Base-by-base conservation (phyloP, 1,140 invertebrate genomes). In the Neodiprion fabricii region DNA sequence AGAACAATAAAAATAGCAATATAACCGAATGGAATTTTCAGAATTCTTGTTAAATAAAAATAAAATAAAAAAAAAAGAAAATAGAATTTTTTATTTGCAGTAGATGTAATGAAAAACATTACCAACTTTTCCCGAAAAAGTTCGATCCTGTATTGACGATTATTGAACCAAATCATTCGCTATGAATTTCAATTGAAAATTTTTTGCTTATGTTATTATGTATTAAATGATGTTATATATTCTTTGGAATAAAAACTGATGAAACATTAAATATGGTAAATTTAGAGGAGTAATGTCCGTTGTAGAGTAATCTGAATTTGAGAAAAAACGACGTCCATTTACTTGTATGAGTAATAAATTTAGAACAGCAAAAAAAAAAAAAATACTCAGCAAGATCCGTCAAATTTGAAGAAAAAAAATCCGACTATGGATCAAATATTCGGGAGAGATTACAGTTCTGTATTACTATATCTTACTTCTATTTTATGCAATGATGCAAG, bases 41-140 rank as follows among this genome's bases (percentile, higher is more conserved):
- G 28, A 40, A 40, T 40, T 40, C 28, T 40, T 40, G 28, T 40
- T 1, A 40, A 40, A 3, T 40, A 40, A 40, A 40, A 40, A 3
- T 40, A 40, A 40, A 40, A 40, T 1, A 40, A 40, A 40, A 40
- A 40, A 5, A 40, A 0, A 40, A 40, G 5, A 40, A 40, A 40
- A 40, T 5, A 40, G 5, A 40, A 40, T 40, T 40, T 40, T 40
- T 40, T 40, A 40, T 40, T 40, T 40, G 28, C 28, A 40, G 28
- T 40, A 40, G 28, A 40, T 1, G 4, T 5, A 40, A 4, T 40
- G 28, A 40, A 40, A 40, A 40, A 40, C 1, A 79, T 81, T 80
- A 78, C 80, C 75, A 75, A 72, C 67, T 80, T 7, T 76, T 74
- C 71, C n/a, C 10, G 74, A 74, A 14, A 12, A 72, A 48, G 40